Evolutionary conservation across 2,888 invertebrate genomes (phyloP).

Genomic region (Apamea crenata): DNA sequence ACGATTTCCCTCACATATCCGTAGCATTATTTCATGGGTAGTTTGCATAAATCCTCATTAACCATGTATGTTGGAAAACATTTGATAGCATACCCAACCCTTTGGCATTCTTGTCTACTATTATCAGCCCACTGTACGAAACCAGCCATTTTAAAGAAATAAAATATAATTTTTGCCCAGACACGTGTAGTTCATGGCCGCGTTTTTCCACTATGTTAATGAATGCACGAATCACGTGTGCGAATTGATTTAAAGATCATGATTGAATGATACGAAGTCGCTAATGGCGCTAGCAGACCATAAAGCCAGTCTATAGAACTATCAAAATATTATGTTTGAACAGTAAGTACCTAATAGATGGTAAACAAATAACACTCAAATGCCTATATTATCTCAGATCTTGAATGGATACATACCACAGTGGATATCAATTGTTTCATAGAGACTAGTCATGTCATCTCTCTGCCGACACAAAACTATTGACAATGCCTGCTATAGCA

Average conservation of each 20-base stretch:
- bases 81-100: constrained; percentile 29
- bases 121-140: constrained; percentile 11
- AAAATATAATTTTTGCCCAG: constrained; percentile 2
- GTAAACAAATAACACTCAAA: neutral
- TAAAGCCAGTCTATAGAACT: neutral
- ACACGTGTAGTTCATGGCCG: constrained; percentile 44
- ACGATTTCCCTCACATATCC: constrained; percentile 8
- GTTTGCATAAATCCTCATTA: constrained; percentile 43
- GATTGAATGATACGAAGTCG: constrained; percentile 7
- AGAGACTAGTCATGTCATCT: constrained; percentile 17
- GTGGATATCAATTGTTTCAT: constrained; percentile 1
- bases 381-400: neutral
- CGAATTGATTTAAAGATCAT: constrained; percentile 25
- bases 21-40: constrained; percentile 29
- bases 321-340: neutral
- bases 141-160: constrained; percentile 21
- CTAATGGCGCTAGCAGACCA: constrained; percentile 2
- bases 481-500: neutral
- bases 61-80: constrained; percentile 23
- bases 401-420: neutral
- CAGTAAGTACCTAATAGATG: neutral
- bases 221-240: constrained; percentile 41
- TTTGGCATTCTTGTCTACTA: constrained; percentile 24
- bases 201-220: neutral
- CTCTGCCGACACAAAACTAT: constrained; percentile 10